phyloP scores from a whole-genome alignment of 2,797 vertebrate genomes.

The Enoplosus armatus region DNA sequence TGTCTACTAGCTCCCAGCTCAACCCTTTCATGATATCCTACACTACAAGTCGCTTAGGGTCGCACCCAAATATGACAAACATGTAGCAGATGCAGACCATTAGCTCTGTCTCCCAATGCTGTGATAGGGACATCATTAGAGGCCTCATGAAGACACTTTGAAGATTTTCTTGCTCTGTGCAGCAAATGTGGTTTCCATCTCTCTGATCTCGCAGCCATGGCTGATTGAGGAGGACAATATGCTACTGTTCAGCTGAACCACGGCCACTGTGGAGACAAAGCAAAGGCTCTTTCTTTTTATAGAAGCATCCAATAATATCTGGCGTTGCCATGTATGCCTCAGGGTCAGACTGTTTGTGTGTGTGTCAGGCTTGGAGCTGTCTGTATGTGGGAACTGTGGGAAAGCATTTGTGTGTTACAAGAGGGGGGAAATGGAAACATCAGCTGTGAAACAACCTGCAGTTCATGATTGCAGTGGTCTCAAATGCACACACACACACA shows the following conservation, averaged over 20 bases:
- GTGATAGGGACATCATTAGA: slow-evolving; percentile 69
- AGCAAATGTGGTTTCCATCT: slow-evolving; percentile 51
- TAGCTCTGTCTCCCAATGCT: slow-evolving; percentile 52
- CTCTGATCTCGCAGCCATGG: slow-evolving; percentile 61
- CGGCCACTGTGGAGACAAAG: slow-evolving; percentile 59
- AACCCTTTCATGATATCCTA: slow-evolving; percentile 38
- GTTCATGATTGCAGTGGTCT: slow-evolving; percentile 20
- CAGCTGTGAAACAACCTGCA: slow-evolving; percentile 58
- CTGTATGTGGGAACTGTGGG: slow-evolving; percentile 60
- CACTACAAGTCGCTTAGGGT: slow-evolving; percentile 35
- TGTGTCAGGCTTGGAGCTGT: slow-evolving; percentile 37
- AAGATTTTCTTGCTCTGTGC: slow-evolving; percentile 62
- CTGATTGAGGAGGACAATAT: slow-evolving; percentile 70
- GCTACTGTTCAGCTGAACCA: slow-evolving; percentile 65
- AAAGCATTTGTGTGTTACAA: slow-evolving; percentile 68
- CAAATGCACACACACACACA: slow-evolving; percentile 18
- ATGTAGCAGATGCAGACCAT: slow-evolving; percentile 63
- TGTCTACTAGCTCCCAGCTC: slow-evolving; percentile 16
- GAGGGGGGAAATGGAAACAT: slow-evolving; percentile 60
- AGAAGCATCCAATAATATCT: slow-evolving; percentile 82
- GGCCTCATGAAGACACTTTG: slow-evolving; percentile 65
- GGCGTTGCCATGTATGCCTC: slow-evolving; percentile 76
- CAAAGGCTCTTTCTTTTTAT: slow-evolving; percentile 76
- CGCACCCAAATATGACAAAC: slow-evolving; percentile 39
- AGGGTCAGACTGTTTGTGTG: slow-evolving; percentile 58